Base-by-base conservation (phyloP, 2,888 invertebrate species). In the Automeris io region DNA sequence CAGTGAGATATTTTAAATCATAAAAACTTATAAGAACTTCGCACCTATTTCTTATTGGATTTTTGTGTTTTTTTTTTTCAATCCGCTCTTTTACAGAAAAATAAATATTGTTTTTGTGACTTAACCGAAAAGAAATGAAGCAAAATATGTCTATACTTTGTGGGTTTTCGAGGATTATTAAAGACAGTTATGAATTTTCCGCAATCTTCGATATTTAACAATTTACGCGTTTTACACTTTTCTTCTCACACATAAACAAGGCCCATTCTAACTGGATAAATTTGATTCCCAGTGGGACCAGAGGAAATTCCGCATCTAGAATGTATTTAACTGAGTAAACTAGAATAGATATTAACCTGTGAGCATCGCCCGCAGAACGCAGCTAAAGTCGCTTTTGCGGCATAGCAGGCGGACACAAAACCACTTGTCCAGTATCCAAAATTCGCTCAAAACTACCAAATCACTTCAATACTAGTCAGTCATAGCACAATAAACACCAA, bases 281-380 rank as follows among this genome's bases (percentile, higher is more conserved):
- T 26, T 13, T 3, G 5, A 26, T 4, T 16, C 16, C n/a, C n/a
- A 29, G 16, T n/a, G 29, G 4, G 1, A 16, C 13, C 13, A 3
- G 5, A 29, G 13, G n/a, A 5, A 5, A 5, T 29, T n/a, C 5
- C 2, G n/a, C 16, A 16, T 8, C 13, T 5, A 29, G n/a, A 5
- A 4, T n/a, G 3, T 16, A n/a, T 16, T 29, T 8, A 29, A 29
- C 4, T 16, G 29, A 29, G n/a, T 16, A 29, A 29, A 29, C 2
- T 29, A n/a, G n/a, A 3, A 23, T 31, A 8, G 18, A 37, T 31
- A 36, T 32, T 70, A 80, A 86, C 86, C 86, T 86, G 67, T 77
- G 79, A 83, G 83, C 86, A 86, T 86, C 77, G 85, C 86, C 86
- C 73, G 86, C 77, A 71, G 85, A 74, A 77, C 78, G 78, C 76